Conservation (phyloP, 1,140 invertebrate species). For the Diabrotica virgifera region DNA sequence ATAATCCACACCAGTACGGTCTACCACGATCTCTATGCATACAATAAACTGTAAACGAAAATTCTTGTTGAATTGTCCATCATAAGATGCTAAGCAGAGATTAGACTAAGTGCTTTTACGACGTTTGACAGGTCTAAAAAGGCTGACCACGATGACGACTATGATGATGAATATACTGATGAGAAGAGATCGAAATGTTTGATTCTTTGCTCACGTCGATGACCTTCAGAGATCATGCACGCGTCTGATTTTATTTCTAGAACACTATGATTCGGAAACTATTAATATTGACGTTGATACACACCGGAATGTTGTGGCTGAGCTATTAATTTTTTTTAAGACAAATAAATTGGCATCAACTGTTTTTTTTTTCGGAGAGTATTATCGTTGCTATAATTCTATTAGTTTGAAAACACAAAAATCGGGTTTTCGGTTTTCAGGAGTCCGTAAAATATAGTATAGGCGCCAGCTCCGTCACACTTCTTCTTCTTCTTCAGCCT, state of each 20-base stretch:
- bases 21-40: neutral
- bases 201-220: neutral
- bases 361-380: too few relatives aligned
- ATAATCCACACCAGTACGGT: neutral
- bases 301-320: too few relatives aligned
- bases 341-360: too few relatives aligned
- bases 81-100: neutral
- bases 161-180: slow-evolving; percentile 1
- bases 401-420: too few relatives aligned
- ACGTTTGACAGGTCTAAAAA: neutral
- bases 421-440: too few relatives aligned
- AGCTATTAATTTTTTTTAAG: too few relatives aligned
- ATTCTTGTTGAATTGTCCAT: slow-evolving; percentile 1
- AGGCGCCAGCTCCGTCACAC: too few relatives aligned
- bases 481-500: too few relatives aligned
- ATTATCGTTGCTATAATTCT: too few relatives aligned
- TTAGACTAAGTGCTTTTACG: neutral
- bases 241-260: neutral
- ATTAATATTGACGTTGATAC: too few relatives aligned
- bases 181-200: neutral
- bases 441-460: too few relatives aligned
- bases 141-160: neutral
- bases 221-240: neutral
- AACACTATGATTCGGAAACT: too few relatives aligned
- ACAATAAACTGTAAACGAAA: neutral